Evolutionary conservation across 1,140 invertebrate species (phyloP), one percentile per base, ranked within the genome.

Genomic region (Chionoecetes opilio): DNA sequence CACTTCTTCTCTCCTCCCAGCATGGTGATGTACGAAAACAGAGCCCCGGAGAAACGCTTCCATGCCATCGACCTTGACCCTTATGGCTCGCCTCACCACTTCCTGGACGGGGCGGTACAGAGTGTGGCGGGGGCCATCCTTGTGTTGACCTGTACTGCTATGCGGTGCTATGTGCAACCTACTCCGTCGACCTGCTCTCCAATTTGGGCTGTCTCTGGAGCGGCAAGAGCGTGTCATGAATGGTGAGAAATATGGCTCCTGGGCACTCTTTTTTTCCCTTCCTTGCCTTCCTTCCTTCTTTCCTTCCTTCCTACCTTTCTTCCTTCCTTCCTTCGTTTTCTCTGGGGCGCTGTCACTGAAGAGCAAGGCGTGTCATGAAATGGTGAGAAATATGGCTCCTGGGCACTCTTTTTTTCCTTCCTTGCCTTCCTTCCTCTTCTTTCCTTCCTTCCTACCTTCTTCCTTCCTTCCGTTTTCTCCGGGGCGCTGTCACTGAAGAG

Each of bases 131-230:
- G 97, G 53, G 97, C 97, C 53, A 96, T 98, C 46, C 97, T 99
- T n/a, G 98, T 99, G 95, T 98, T 99, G 0, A 99, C 99, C 0
- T 99, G 99, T 32, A 99, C 99, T 0, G 99, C 99, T 97, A 99
- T 99, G 98, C 99, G 1, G 98, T 99, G 17, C 97, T 99, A 85
- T 99, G 99, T 96, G 99, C 99, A 0, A 99, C 99, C 97, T 98
- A 98, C 3, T 98, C 99, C 0, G 99, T 99, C n/a, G 97, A 99
- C 99, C 0, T 99, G 99, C 97, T 99, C 98, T 96, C 98, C 0
- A 99, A 99, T 97, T 99, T 3, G 98, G n/a, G 11, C 97, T 99
- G 93, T 98, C 99, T 2, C 97, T 99, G 11, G 98, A 98, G 96
- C 98, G 98, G 21, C n/a, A n/a, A 99, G 98, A 97, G 98, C 98